Base-by-base conservation (phyloP, 2,113 vertebrate genomes). In the Zosterops borbonicus region DNA sequence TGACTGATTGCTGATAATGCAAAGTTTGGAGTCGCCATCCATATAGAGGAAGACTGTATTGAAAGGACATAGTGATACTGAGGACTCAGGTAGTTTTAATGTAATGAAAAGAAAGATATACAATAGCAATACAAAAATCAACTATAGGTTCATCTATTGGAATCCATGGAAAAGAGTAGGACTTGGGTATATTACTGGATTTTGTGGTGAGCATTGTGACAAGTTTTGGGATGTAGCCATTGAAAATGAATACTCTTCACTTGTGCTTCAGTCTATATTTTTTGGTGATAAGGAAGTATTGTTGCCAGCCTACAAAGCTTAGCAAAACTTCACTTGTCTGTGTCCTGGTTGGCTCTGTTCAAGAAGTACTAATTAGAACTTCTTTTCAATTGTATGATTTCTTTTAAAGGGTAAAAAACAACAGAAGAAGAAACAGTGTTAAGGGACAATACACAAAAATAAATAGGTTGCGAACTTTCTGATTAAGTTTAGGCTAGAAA, bases 11-110 rank as follows among this genome's bases (percentile, higher is more conserved):
- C 41, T 83, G 24, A 35, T 33, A 18, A 29, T 42, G 17, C 20
- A 39, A 47, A 42, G 11, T 64, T 41, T 85, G 41, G 35, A 69
- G 41, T 79, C 0, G 0, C 12, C 24, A 50, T 50, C 18, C 17
- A 47, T 28, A 21, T 8, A 50, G 60, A 79, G 12, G 25, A 83
- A 75, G 24, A 49, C 20, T 52, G 29, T 60, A 46, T 37, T 50
- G 33, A 64, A 75, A 79, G 27, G 37, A 39, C 9, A 14, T 20
- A 22, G 23, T 68, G 62, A 44, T 53, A 49, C 11, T 52, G 59
- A 81, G n/a, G 46, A 74, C 35, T 69, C 1, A 3, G 24, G 22
- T 65, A 65, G 35, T 42, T 56, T n/a, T 29, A 62, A 56, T 4
- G 21, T 33, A 70, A 37, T 35, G 29, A 67, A 67, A 65, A 62